These are phyloP conservation scores for Geotria australis DNA, from an alignment of 2,797 vertebrate species.

Conservation along the genomic window DNA sequence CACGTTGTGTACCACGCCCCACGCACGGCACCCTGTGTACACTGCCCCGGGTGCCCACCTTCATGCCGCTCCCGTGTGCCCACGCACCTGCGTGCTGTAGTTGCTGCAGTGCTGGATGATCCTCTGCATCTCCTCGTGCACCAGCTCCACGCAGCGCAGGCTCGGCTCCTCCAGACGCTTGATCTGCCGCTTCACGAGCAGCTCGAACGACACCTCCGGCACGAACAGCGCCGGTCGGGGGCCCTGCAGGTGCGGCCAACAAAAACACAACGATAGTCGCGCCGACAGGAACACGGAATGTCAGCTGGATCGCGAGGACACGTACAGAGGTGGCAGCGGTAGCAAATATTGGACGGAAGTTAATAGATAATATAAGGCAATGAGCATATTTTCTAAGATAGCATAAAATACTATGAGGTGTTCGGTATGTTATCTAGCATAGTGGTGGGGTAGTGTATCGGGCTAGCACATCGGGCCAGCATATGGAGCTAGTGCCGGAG, in stretches of 20 bases:
- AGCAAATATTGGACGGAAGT: too few relatives aligned
- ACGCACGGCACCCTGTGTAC: too few relatives aligned
- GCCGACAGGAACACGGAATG: not conserved
- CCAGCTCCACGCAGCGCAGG: conserved; percentile 76
- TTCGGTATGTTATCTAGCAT: too few relatives aligned
- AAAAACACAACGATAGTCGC: not conserved
- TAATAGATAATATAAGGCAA: too few relatives aligned
- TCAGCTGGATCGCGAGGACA: not conserved
- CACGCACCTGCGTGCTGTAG: conserved; percentile 30
- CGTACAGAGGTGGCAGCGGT: too few relatives aligned
- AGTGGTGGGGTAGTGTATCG: too few relatives aligned
- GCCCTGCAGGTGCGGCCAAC: conserved; percentile 18
- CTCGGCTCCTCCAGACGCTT: conserved; percentile 91
- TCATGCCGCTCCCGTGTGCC: too few relatives aligned
- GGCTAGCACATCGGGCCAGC: not conserved
- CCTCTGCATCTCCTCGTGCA: conserved; percentile 96
- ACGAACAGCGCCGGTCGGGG: conserved; percentile 87
- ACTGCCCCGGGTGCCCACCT: too few relatives aligned
- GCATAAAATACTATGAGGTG: not conserved
- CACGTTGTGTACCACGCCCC: too few relatives aligned
- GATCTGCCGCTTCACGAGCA: conserved; percentile 87
- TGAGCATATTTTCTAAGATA: not conserved
- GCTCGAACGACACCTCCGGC: conserved; percentile 82
- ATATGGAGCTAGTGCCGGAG: not conserved
- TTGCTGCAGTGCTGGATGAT: conserved; percentile 89